Percentiles rank a stretch among this genome's conserved stretches.
These are phyloP conservation scores for Alces alces DNA, from an alignment of 2,113 vertebrate genomes.

Conservation along the genomic window DNA sequence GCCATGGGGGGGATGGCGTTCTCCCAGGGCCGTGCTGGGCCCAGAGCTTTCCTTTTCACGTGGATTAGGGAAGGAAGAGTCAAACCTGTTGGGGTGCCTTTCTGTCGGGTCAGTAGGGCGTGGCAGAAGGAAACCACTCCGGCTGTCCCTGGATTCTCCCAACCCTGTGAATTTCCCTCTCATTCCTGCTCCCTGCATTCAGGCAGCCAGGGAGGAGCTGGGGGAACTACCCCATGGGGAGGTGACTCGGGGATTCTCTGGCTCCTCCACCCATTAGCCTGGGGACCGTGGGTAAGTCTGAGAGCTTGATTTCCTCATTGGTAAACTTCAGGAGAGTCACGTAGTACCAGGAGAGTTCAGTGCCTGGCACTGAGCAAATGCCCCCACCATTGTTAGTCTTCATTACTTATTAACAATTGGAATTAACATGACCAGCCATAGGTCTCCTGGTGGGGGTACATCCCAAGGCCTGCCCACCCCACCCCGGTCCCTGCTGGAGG, in stretches of 20 bases:
- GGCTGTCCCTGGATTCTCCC: background rate
- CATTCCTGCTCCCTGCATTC: background rate
- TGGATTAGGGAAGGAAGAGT: background rate
- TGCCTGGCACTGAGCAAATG: fast-evolving
- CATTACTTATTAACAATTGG: background rate
- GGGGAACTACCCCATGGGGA: fast-evolving
- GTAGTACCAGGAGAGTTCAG: background rate
- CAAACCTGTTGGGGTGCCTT: background rate
- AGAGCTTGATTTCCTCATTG: background rate
- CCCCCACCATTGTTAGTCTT: background rate
- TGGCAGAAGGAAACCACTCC: fast-evolving
- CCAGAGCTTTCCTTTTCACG: background rate
- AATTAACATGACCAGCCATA: fast-evolving
- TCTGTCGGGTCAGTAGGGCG: no score
- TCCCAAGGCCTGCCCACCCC: background rate
- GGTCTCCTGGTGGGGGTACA: fast-evolving
- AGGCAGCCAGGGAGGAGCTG: background rate
- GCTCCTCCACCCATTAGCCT: background rate
- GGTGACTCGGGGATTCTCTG: background rate
- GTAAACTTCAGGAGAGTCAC: background rate
- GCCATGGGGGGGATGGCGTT: background rate
- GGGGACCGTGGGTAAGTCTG: background rate
- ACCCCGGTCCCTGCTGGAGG: background rate
- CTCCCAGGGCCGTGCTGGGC: background rate
- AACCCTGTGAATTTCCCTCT: fast-evolving